Evolutionary conservation across 2,888 invertebrate species (phyloP).

Genomic region (Hyalella azteca): DNA sequence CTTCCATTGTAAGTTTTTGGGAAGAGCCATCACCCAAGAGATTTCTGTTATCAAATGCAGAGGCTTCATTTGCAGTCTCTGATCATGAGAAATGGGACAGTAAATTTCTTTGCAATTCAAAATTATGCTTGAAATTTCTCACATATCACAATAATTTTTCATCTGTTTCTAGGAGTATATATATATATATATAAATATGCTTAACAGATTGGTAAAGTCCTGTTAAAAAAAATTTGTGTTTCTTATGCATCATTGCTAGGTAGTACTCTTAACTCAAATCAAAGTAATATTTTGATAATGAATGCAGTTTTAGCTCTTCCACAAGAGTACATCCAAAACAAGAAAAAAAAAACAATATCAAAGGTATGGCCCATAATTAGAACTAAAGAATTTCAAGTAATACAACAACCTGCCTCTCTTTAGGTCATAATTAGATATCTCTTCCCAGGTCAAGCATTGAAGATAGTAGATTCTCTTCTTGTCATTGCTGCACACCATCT

Average conservation of each 20-base stretch:
- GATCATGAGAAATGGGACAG: not conserved
- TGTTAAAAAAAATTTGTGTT: no score
- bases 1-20: slow-evolving; percentile 64
- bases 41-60: slow-evolving; percentile 63
- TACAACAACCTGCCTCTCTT: slow-evolving; percentile 62
- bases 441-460: not conserved
- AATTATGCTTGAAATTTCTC: no score
- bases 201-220: no score
- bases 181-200: no score
- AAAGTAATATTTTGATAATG: no score
- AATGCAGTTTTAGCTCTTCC: no score
- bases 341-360: not conserved
- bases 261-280: no score
- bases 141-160: no score
- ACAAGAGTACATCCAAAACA: not conserved
- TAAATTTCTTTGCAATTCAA: not conserved
- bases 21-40: slow-evolving; percentile 64
- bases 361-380: no score
- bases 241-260: no score
- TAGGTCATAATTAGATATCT: slow-evolving; percentile 58
- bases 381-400: no score
- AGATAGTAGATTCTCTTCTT: slow-evolving; percentile 23
- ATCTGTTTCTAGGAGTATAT: no score
- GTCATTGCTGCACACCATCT: slow-evolving; percentile 29
- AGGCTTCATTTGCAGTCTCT: not conserved